A percentile compares a stretch with the other conserved stretches of the same genome.
These are phyloP conservation scores for Mylabris phalerata DNA, from an alignment of 1,140 invertebrate species.

Conservation along the genomic window DNA sequence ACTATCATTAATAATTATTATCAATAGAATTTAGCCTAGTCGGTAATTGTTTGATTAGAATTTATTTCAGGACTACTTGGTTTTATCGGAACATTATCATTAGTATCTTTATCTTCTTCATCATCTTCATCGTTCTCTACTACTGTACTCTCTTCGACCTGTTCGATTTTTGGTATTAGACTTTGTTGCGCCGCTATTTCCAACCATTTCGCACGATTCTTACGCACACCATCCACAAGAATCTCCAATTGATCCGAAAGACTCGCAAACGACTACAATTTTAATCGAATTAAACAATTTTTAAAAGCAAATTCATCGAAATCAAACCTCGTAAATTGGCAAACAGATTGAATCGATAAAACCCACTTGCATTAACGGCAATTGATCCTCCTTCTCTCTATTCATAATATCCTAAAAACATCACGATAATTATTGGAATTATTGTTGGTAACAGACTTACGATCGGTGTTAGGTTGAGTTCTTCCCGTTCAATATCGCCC, in stretches of 20 bases:
- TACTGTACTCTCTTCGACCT: not conserved
- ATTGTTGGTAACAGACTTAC: slow-evolving; percentile 49
- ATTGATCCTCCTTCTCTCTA: slow-evolving; percentile 87
- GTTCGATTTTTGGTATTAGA: slow-evolving; percentile 22
- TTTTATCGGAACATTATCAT: slow-evolving; percentile 36
- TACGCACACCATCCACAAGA: slow-evolving; percentile 74
- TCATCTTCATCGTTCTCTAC: slow-evolving; percentile 1
- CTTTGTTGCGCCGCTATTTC: slow-evolving; percentile 51
- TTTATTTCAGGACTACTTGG: slow-evolving; percentile 27
- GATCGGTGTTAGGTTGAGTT: slow-evolving; percentile 80
- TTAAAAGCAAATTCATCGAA: not conserved
- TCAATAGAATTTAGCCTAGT: not conserved
- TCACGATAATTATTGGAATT: not conserved
- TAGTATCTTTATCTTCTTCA: slow-evolving; percentile 29
- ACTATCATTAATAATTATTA: too few species aligned
- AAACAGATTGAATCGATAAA: slow-evolving; percentile 95
- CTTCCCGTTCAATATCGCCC: slow-evolving; percentile 83
- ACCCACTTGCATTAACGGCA: slow-evolving; percentile 92
- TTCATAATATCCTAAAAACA: slow-evolving; percentile 88
- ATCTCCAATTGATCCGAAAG: slow-evolving; percentile 71
- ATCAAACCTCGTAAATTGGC: slow-evolving; percentile 85
- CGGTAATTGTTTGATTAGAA: slow-evolving; percentile 11
- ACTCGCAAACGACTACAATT: slow-evolving; percentile 70
- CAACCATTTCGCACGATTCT: slow-evolving; percentile 79
- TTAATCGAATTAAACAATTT: slow-evolving; percentile 14